Evolutionary conservation across 2,888 invertebrate genomes (phyloP), one percentile per base, ranked within the genome.

Genomic region (Molanna angustata): DNA sequence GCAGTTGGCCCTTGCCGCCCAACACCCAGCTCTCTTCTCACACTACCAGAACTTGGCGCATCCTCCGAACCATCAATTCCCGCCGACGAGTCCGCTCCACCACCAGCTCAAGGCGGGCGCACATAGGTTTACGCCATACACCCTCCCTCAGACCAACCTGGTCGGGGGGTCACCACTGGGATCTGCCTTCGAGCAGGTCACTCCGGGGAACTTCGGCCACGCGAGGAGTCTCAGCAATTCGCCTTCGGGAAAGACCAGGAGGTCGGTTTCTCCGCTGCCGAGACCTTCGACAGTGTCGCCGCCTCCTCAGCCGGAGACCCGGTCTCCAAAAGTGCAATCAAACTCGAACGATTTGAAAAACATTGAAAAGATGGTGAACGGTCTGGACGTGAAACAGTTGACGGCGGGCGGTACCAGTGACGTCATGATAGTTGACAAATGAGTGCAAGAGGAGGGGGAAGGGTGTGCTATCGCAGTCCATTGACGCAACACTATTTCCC

Each of bases 281-380:
- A 79, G 68, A 73, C 82, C 77, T n/a, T 62, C 81, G 64, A 76
- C 82, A 61, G 67, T 80, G 64, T 74, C 77, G 2, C 80, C 80
- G 18, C 74, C 74, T 46, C 79, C 83, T 13, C 71, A 74, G 39
- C 72, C 75, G 56, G 73, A 75, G 58, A 69, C 79, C 46, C 68
- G 73, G 52, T 58, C 62, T 65, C 55, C 69, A 67, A 61, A 65
- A 66, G 62, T 56, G 56, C 65, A 69, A 61, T 80, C 79, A 59
- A 81, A 83, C 31, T 82, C 88, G 37, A 89, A 86, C 58, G 94
- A 95, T 74, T 82, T 96, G 62, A 94, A 94, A 74, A 94, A 88
- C 71, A 96, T 96, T 76, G 95, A 96, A 76, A 92, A 94, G 70
- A 95, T 95, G 95, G 94, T 96, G 62, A 95, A 94, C 73, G 95